Percentiles rank a stretch among this genome's conserved stretches.
Conservation (phyloP, 2,888 invertebrate genomes). For the Euplagia quadripunctaria region DNA sequence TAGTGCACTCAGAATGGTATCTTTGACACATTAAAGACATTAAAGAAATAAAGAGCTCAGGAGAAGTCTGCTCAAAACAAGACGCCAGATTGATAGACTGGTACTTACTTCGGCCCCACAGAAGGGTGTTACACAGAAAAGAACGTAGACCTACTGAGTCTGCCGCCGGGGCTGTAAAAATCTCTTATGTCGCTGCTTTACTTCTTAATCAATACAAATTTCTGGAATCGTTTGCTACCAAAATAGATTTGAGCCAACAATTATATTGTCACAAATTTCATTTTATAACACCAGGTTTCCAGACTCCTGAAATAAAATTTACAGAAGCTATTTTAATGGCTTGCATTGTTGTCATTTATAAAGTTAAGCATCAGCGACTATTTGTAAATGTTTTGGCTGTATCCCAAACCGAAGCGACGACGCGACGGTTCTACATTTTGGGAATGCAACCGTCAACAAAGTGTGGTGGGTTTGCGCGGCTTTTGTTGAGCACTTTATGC, state of each 20-base stretch:
- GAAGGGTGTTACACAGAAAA: not conserved
- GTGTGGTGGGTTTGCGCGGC: not conserved
- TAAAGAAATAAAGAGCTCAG: not conserved
- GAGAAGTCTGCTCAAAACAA: not conserved
- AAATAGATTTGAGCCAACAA: not conserved
- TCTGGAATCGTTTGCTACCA: not conserved
- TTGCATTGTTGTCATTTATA: conserved; percentile 12
- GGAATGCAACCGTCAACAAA: conserved; percentile 2
- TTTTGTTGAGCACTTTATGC: not conserved
- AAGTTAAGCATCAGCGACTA: conserved; percentile 6
- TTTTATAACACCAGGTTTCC: not conserved
- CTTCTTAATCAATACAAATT: not conserved
- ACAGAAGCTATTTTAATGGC: conserved; percentile 7
- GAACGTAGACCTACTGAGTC: no score
- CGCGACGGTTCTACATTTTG: conserved; percentile 6
- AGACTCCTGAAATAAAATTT: not conserved
- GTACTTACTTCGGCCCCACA: not conserved
- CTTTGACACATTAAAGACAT: not conserved
- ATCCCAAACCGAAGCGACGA: conserved; percentile 7
- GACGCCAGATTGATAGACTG: not conserved
- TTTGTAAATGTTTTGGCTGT: conserved; percentile 10
- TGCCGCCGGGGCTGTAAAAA: no score
- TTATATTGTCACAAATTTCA: not conserved
- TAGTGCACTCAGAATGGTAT: not conserved
- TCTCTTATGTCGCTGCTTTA: no score